phyloP scores from a whole-genome alignment of 35 echinoderm and acorn worm species.

The Nesometra sesokonis region DNA sequence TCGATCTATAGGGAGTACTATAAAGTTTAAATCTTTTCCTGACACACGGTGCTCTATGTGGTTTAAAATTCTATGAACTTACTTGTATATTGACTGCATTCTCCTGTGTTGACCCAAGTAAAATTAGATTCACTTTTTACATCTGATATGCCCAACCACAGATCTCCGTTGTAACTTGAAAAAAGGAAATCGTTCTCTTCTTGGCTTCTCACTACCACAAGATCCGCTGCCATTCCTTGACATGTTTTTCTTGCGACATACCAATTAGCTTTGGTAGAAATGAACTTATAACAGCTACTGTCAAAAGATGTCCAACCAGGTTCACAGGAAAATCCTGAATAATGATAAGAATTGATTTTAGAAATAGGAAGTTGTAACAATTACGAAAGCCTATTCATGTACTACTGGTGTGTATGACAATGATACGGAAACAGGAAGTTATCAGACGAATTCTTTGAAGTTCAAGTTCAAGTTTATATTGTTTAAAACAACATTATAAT shows the following conservation, averaged over 20 bases:
- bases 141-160: not conserved
- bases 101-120: not conserved
- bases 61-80: no score
- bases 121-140: not conserved
- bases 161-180: not conserved
- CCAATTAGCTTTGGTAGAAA: not conserved
- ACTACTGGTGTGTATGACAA: no score
- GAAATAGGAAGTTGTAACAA: no score
- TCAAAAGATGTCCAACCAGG: not conserved
- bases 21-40: no score
- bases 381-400: no score
- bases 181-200: not conserved
- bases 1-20: no score
- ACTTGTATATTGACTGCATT: not conserved
- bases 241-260: not conserved
- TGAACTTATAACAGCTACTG: not conserved
- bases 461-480: no score
- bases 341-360: no score
- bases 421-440: no score
- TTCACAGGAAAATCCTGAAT: not conserved
- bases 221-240: not conserved
- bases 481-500: no score
- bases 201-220: not conserved
- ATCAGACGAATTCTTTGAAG: no score
- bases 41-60: no score